A percentile compares a stretch with the other conserved stretches of the same genome.
Evolutionary conservation across 2,113 vertebrate genomes (phyloP).

Genomic region (Lycaon pictus): DNA sequence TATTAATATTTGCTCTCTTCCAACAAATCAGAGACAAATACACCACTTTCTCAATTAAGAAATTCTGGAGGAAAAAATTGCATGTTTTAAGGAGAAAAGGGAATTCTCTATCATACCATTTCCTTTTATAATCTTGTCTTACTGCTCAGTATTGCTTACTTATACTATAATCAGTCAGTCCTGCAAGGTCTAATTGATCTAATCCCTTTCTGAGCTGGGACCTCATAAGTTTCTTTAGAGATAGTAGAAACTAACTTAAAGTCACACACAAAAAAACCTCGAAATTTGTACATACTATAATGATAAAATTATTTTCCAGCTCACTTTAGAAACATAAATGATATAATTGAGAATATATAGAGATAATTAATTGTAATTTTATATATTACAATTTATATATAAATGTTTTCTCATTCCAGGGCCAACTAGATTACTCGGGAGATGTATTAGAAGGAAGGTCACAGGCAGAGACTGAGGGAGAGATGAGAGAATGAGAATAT

Average conservation of each 20-base stretch:
- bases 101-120: neutral
- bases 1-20: constrained; percentile 65
- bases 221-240: neutral
- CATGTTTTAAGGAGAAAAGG: neutral
- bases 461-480: neutral
- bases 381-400: neutral
- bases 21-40: constrained; percentile 54
- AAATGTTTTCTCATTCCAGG: neutral
- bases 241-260: neutral
- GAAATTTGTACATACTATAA: neutral
- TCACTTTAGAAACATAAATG: neutral
- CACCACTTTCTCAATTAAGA: constrained; percentile 35
- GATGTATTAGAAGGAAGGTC: neutral
- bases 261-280: neutral
- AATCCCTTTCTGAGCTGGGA: neutral
- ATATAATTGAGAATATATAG: neutral
- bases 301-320: neutral
- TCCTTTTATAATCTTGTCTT: neutral
- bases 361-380: neutral
- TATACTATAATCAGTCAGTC: neutral
- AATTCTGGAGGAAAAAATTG: constrained; percentile 55
- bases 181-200: neutral
- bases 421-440: neutral
- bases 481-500: neutral
- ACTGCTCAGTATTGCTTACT: neutral